Percentiles rank a stretch among this genome's conserved stretches.
Evolutionary conservation across 2,888 invertebrate species (phyloP).

Genomic region (Tetanocera ferruginea): DNA sequence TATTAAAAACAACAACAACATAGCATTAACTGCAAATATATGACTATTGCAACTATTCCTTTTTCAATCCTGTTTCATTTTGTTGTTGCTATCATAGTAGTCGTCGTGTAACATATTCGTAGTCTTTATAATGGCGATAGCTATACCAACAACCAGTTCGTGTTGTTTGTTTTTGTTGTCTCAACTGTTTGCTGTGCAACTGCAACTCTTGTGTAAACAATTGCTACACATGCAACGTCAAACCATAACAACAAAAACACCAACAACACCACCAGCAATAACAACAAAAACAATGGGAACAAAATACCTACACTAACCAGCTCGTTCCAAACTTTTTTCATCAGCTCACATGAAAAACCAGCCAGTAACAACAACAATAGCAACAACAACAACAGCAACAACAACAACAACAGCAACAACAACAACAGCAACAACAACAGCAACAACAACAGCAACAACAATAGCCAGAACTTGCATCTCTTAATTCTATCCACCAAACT

Average conservation of each 20-base stretch:
- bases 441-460: slow-evolving; percentile 6
- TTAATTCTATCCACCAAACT: background rate
- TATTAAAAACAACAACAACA: slow-evolving; percentile 19
- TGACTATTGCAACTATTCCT: background rate
- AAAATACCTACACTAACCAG: background rate
- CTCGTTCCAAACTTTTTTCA: background rate
- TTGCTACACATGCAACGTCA: slow-evolving; percentile 25
- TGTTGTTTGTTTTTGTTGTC: slow-evolving; percentile 20
- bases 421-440: background rate
- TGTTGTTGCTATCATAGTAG: background rate
- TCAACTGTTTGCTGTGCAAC: background rate
- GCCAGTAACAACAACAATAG: background rate
- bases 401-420: background rate
- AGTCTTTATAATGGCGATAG: background rate
- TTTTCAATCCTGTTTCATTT: slow-evolving; percentile 25
- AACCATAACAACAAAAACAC: slow-evolving; percentile 1
- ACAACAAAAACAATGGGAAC: slow-evolving; percentile 7
- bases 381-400: background rate
- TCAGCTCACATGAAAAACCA: slow-evolving; percentile 5
- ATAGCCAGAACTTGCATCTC: background rate
- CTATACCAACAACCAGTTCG: background rate
- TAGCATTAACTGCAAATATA: background rate
- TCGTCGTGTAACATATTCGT: background rate
- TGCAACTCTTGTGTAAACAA: slow-evolving; percentile 39
- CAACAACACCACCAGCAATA: slow-evolving; percentile 19